These are phyloP conservation scores for Aelia acuminata DNA, from an alignment of 2,888 invertebrate species.

Conservation along the genomic window DNA sequence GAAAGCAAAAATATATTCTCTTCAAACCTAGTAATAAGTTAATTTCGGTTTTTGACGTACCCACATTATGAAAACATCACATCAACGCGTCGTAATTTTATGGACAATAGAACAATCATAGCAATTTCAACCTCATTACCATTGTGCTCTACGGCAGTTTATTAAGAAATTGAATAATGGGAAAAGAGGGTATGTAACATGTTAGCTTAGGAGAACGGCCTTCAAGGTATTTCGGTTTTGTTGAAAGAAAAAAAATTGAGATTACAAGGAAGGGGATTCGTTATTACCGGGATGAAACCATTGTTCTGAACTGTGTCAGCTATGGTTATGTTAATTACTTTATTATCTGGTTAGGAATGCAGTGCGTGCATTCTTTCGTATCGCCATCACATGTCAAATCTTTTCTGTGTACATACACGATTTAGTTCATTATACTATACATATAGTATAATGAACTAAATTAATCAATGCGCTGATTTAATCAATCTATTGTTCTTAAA, in stretches of 20 bases:
- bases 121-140: not conserved
- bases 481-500: no score
- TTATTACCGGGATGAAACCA: not conserved
- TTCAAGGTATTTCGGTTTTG: not conserved
- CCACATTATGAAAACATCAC: slow-evolving; percentile 1
- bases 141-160: not conserved
- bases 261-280: not conserved
- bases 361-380: no score
- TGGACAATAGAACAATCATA: slow-evolving; percentile 14
- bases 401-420: no score
- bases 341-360: no score
- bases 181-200: not conserved
- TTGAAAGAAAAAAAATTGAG: not conserved
- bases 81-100: slow-evolving; percentile 17
- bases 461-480: no score
- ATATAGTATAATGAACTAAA: no score
- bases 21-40: not conserved
- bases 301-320: not conserved
- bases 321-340: not conserved
- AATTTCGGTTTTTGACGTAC: not conserved
- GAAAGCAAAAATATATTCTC: not conserved
- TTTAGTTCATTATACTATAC: no score
- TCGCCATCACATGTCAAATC: no score
- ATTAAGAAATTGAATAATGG: not conserved
- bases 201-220: not conserved